Base-by-base conservation (phyloP, 2,888 invertebrate species). In the Xestia ashworthii region DNA sequence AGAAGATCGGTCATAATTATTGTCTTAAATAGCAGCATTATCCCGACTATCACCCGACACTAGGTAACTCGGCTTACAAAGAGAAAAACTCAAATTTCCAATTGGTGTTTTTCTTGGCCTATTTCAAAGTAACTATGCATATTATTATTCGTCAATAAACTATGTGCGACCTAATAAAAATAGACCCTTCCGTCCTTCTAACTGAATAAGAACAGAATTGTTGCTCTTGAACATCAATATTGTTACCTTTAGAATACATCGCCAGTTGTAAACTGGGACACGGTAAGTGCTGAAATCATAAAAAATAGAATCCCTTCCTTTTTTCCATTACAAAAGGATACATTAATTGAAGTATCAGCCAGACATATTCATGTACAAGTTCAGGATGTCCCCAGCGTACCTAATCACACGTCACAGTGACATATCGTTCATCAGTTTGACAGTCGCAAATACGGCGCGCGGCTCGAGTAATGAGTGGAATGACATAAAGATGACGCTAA, bases 401-500 rank as follows among this genome's bases (percentile, higher is more conserved):
- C 3, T 71, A 91, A 93, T 95, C 93, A 93, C 93, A 93, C 93
- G 92, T 93, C 91, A 87, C 84, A 86, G 89, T 90, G 92, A 92
- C 90, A 87, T 84, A 89, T 90, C 87, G 89, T 89, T 86, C 90
- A 87, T 91, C 90, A 76, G 70, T 78, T 67, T 91, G 90, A 90
- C 90, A 90, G 90, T 88, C 88, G 88, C 87, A 90, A 90, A 92
- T 89, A 88, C 91, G 88, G 86, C 88, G 88, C 87, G 88, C 89
- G 88, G 86, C 89, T 88, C 83, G 84, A 89, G 90, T 92, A 93
- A 94, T 93, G 90, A 93, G 89, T 87, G 90, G 90, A 90, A 90
- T 93, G 95, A 95, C 94, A 94, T 91, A 90, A 85, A 92, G 90
- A 92, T 93, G 94, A 94, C 93, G 94, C 92, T 96, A 96, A 96